phyloP scores from a whole-genome alignment of 2,113 vertebrate species.

The Asarcornis scutulata region DNA sequence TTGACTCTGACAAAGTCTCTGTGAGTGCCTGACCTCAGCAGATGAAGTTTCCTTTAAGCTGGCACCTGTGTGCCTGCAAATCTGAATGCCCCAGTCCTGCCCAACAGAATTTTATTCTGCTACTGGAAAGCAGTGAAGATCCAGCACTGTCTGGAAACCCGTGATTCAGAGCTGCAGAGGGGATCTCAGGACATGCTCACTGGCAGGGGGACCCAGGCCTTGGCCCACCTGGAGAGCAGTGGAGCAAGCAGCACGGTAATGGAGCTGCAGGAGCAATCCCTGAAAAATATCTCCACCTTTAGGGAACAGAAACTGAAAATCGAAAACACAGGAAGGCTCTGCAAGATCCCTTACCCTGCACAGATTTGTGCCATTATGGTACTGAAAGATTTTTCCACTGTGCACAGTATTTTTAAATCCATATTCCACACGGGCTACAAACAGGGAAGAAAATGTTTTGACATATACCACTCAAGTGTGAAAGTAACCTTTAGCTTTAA shows the following conservation, averaged over 20 bases:
- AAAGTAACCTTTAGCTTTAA: slow-evolving; percentile 77
- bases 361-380: neutral
- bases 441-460: slow-evolving; percentile 47
- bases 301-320: neutral
- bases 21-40: neutral
- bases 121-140: neutral
- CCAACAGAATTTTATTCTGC: neutral
- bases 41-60: neutral
- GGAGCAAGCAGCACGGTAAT: neutral
- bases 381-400: neutral
- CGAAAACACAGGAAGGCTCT: neutral
- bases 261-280: fast-evolving
- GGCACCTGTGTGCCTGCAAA: neutral
- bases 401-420: neutral
- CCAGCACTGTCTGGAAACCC: neutral
- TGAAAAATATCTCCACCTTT: neutral
- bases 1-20: neutral
- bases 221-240: neutral
- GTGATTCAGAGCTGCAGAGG: neutral
- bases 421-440: slow-evolving; percentile 7
- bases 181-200: fast-evolving
- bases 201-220: neutral
- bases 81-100: neutral
- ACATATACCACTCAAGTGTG: slow-evolving; percentile 70
- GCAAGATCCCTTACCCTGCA: neutral